Base-by-base conservation (phyloP, 1,140 invertebrate species). In the Caerostris darwini region DNA sequence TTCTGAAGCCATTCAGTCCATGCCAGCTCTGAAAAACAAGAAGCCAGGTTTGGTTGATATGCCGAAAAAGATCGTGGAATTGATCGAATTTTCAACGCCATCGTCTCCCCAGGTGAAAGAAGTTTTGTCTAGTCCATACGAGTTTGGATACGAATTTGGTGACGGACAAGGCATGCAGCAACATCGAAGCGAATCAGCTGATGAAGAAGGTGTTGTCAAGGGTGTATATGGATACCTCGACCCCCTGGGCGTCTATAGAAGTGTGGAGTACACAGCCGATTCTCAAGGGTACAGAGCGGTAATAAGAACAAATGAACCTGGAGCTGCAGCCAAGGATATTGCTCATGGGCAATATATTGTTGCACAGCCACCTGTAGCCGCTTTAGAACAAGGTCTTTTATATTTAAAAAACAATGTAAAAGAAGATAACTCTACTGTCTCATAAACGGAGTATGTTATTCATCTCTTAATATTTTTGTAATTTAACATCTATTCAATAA, bases 341-440 rank as follows among this genome's bases (percentile, higher is more conserved):
- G 95, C 90, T 0, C 93, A 94, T 64, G 94, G 82, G 96, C 97
- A 94, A 96, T 97, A 95, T 97, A 97, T 92, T n/a, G 77, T 86
- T 6, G 82, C 61, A 5, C 6, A 19, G 1, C 77, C 82, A 56
- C 91, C 91, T 54, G 50, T 17, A 17, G 87, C 50, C 3, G 87
- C 17, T 71, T n/a, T 89, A 19, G 87, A 19, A 3, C 61, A 89
- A 69, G 82, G 82, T 34, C 56, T 83, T 3, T 12, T 53, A 8
- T 77, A 14, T 50, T 17, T 50, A 53, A 50, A 10, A 77, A 53
- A 4, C 10, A 53, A 53, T 34, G 34, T 5, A 77, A 53, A 5
- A 50, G 34, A 34, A 71, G 34, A 71, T 14, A 64, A 7, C 58
- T 59, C 58, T 59, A 59, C 7, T 10, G 3, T 7, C 58, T 59